Conservation (phyloP, 1,140 invertebrate species). For the Camponotus pennsylvanicus region DNA sequence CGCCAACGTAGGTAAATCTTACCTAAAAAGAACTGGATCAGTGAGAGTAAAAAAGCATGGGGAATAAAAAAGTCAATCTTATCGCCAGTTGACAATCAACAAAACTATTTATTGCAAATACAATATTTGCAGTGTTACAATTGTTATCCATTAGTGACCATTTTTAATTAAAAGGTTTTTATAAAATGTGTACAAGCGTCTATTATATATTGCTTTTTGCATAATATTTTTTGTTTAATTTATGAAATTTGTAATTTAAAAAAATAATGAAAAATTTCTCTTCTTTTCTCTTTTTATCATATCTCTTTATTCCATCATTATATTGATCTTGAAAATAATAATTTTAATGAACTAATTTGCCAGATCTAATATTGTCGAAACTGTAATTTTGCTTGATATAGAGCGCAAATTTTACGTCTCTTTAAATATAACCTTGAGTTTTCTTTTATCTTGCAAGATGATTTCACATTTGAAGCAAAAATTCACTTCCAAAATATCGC, state of each 20-base stretch:
- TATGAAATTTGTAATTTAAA: not conserved
- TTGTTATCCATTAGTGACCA: not conserved
- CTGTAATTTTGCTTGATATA: not conserved
- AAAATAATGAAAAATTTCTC: not conserved
- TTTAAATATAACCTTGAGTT: conserved; percentile 29
- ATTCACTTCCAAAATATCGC: not conserved
- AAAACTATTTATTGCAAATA: not conserved
- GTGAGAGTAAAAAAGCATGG: not conserved
- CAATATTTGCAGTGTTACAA: not conserved
- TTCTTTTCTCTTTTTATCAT: not conserved
- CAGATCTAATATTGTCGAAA: not conserved
- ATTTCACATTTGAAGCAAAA: conserved; percentile 3
- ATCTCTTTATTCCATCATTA: no score
- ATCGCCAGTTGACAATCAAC: not conserved
- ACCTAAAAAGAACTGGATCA: not conserved
- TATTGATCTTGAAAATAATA: not conserved
- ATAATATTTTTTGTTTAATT: not conserved
- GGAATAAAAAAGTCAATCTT: not conserved
- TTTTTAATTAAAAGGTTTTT: not conserved
- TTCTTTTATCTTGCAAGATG: not conserved
- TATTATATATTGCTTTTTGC: not conserved
- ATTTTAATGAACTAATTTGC: not conserved
- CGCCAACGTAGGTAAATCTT: not conserved
- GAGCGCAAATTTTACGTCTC: conserved; percentile 29
- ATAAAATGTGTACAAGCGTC: not conserved